Base-by-base conservation (phyloP, 2,113 vertebrate genomes). In the Oryzias melastigma region DNA sequence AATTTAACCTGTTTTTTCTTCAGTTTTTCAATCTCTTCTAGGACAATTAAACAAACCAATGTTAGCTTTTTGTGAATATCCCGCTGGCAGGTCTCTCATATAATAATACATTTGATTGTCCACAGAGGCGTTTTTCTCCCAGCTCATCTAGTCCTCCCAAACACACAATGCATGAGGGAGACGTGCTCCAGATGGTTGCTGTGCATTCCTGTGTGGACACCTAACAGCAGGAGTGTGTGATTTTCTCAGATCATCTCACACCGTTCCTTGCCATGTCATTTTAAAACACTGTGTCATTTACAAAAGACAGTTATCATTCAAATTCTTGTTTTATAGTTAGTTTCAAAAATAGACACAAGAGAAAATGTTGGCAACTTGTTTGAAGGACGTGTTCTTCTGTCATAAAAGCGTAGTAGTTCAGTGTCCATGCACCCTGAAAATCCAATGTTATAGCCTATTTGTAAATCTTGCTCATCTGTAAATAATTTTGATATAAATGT, bases 131-230 rank as follows among this genome's bases (percentile, higher is more conserved):
- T 41, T 7, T 7, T 14, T 58, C 43, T 45, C 47, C 12, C 45
- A 17, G 58, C 60, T 69, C 63, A 68, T 24, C 42, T 2, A 29
- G 4, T 22, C 42, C 10, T 1, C 44, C 19, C 61, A 65, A 24
- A 6, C 60, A 54, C 46, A 49, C 57, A 68, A 52, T 44, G 20
- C 52, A 54, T 19, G 4, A 62, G 50, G 8, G 14, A 17, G 22
- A 4, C 15, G 5, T 63, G 44, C 42, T 53, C 51, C 45, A 24
- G 35, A 63, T 63, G 48, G 22, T 65, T 62, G 8, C 52, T 67
- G n/a, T 55, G 68, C 63, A 68, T 66, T 76, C 62, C 60, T 74
- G 51, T 10, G 29, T 48, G 19, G 22, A 66, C 25, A 24, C 48
- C 29, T 35, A 61, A 65, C 45, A 54, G 54, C 50, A 75, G 54